A percentile compares a stretch with the other conserved stretches of the same genome.
Conservation (phyloP, 2,113 vertebrate genomes). For the Morone chrysops region DNA sequence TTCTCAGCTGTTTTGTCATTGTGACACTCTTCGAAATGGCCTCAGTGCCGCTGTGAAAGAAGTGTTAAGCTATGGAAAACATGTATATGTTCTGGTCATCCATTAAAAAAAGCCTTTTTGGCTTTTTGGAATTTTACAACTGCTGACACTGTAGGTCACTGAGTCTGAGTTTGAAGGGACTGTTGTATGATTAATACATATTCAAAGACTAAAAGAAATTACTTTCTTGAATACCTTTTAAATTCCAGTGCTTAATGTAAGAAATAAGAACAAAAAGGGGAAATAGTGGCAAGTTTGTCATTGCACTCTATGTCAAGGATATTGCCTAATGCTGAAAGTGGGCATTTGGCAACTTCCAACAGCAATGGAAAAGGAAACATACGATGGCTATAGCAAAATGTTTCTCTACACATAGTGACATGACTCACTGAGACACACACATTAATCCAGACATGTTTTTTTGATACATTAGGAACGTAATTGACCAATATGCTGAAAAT, state of each 20-base stretch:
- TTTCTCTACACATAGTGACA: constrained; percentile 1
- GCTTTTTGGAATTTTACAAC: constrained; percentile 45
- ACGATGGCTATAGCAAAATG: constrained; percentile 27
- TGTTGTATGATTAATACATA: not conserved
- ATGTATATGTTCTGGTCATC: constrained; percentile 12
- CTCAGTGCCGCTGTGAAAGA: not conserved
- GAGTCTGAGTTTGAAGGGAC: not conserved
- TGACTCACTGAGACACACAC: constrained; percentile 31
- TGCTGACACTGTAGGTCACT: constrained; percentile 45
- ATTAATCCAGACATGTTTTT: constrained; percentile 21
- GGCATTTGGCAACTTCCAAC: constrained; percentile 64
- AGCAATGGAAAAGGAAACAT: constrained; percentile 72
- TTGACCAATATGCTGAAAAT: constrained; percentile 42
- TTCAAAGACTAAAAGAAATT: not conserved
- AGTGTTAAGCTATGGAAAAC: not conserved
- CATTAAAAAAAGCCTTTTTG: constrained; percentile 51
- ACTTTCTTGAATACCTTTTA: not conserved
- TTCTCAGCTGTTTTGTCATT: not conserved
- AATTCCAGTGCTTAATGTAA: not conserved
- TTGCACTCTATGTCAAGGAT: constrained; percentile 55
- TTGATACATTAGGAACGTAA: not conserved
- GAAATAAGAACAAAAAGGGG: constrained; percentile 54
- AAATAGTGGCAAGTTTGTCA: constrained; percentile 50
- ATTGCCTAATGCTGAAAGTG: constrained; percentile 74
- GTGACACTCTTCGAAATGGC: not conserved